These are phyloP conservation scores for Karalla daura DNA, from an alignment of 2,797 vertebrate genomes.

Conservation along the genomic window DNA sequence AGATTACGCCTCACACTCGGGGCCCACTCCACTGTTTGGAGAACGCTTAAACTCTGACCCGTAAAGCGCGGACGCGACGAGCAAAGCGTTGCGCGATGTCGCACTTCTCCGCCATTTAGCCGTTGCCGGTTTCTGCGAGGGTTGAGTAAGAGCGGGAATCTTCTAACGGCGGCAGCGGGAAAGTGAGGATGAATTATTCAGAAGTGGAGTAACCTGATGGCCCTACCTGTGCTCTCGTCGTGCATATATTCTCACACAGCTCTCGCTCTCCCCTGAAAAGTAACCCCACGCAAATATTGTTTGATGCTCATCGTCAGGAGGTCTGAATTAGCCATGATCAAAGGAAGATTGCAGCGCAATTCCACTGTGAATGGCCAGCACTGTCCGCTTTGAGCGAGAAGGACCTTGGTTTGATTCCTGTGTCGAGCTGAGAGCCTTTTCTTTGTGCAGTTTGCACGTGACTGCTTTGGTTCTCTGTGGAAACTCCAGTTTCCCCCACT, in stretches of 20 bases:
- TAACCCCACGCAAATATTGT: constrained; percentile 9
- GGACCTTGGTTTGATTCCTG: too few relatives aligned
- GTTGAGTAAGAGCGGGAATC: constrained; percentile 56
- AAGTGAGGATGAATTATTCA: constrained; percentile 75
- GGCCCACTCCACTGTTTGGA: constrained; percentile 63
- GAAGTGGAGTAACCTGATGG: constrained; percentile 44
- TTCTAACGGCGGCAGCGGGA: constrained; percentile 66
- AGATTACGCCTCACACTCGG: constrained; percentile 63
- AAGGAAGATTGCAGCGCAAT: too few relatives aligned
- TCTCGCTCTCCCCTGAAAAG: neutral
- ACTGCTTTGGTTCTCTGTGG: too few relatives aligned
- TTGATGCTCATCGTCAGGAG: neutral
- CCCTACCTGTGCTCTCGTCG: constrained; percentile 48
- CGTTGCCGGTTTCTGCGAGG: constrained; percentile 36
- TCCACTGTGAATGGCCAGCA: too few relatives aligned
- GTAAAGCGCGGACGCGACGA: constrained; percentile 50
- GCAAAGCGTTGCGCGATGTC: constrained; percentile 63
- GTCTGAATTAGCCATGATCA: neutral
- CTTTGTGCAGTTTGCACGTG: too few relatives aligned
- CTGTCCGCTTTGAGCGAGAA: too few relatives aligned
- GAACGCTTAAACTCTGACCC: constrained; percentile 72
- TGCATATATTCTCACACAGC: constrained; percentile 10
- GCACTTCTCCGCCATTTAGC: constrained; percentile 56
- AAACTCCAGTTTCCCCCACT: too few relatives aligned
- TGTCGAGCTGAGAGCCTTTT: too few relatives aligned